Percentiles rank a stretch among this genome's conserved stretches.
Conservation (phyloP, 2,113 vertebrate genomes). For the Vulpes ferrilata region DNA sequence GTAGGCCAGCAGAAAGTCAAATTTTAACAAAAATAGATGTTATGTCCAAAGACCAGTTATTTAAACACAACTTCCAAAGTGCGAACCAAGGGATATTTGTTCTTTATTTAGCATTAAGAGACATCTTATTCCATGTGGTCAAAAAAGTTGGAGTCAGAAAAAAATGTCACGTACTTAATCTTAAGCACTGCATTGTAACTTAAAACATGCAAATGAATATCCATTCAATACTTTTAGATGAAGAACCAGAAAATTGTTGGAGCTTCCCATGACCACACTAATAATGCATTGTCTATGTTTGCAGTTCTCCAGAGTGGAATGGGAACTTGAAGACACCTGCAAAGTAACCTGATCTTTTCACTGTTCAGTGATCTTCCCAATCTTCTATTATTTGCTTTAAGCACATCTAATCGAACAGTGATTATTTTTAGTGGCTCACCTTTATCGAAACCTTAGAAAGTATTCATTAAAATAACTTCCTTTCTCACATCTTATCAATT, state of each 20-base stretch:
- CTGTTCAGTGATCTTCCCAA: not conserved
- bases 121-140: not conserved
- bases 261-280: not conserved
- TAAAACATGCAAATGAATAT: not conserved
- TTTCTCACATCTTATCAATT: not conserved
- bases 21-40: conserved; percentile 1
- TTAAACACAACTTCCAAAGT: not conserved
- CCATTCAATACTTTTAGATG: not conserved
- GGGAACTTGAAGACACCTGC: not conserved
- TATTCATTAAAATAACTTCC: not conserved
- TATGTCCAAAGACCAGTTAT: not conserved
- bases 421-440: not conserved
- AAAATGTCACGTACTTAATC: not conserved
- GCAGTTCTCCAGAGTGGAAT: not conserved
- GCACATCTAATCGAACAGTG: not conserved
- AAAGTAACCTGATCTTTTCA: not conserved
- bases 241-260: not conserved
- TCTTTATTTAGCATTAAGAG: not conserved
- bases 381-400: not conserved
- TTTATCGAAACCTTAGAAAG: not conserved
- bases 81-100: not conserved
- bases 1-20: not conserved
- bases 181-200: not conserved
- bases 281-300: not conserved
- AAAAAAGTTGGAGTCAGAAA: not conserved